A percentile compares a stretch with the other conserved stretches of the same genome.
Evolutionary conservation across 2,797 vertebrate genomes (phyloP).

Genomic region (Fistularia tabacaria): DNA sequence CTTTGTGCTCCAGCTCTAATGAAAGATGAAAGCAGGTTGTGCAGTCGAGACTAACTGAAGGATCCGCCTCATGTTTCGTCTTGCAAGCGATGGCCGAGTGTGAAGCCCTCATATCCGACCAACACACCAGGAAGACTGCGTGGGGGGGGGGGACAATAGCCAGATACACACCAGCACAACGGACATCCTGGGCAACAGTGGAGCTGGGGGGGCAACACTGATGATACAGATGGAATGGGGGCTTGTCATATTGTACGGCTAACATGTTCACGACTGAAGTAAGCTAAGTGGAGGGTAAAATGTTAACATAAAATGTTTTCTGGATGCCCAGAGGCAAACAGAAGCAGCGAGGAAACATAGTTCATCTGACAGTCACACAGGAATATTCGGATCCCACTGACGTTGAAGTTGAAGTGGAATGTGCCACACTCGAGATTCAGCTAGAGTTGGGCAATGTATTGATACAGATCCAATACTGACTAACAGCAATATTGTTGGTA

Average conservation of each 20-base stretch:
- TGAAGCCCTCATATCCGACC: conserved; percentile 35
- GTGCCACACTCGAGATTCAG: too few species aligned
- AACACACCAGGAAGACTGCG: conserved; percentile 60
- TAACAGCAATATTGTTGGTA: too few species aligned
- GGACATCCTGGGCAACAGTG: conserved; percentile 71
- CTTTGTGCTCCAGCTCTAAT: conserved; percentile 10
- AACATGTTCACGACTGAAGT: conserved; percentile 21
- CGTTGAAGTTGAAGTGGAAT: not conserved
- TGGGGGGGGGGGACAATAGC: conserved; percentile 36
- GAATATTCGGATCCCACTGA: not conserved
- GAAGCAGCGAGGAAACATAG: conserved; percentile 32
- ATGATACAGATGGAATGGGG: conserved; percentile 7
- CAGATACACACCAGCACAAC: conserved; percentile 52
- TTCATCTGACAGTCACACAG: conserved; percentile 13
- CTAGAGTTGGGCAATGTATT: too few species aligned
- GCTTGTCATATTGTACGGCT: conserved; percentile 39
- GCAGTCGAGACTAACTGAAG: conserved; percentile 21
- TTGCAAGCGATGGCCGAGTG: conserved; percentile 11
- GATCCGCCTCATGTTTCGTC: not conserved
- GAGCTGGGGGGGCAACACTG: conserved; percentile 21
- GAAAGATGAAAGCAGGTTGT: conserved; percentile 23
- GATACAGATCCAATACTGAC: too few species aligned
- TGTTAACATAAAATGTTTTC: conserved; percentile 28
- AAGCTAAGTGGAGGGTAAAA: conserved; percentile 37
- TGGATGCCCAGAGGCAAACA: conserved; percentile 31